Evolutionary conservation across 2,113 vertebrate species (phyloP), one percentile per base, ranked within the genome.

Genomic region (Saccopteryx bilineata): DNA sequence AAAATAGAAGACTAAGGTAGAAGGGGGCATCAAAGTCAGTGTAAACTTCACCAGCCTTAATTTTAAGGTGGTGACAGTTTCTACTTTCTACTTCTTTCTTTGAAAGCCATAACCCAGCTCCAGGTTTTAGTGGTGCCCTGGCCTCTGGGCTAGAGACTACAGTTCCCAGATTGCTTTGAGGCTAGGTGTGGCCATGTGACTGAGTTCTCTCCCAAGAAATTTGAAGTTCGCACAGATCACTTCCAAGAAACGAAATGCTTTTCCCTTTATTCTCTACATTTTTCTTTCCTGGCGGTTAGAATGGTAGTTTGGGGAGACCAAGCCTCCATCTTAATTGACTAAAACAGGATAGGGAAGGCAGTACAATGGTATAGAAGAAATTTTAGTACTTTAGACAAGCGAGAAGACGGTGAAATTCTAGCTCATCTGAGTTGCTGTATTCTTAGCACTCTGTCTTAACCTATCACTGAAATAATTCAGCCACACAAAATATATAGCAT

Each of bases 391-490:
- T 19, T 31, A 85, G 58, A 74, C 5, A 61, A 48, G 7, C 50
- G 76, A 87, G 66, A 95, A 94, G 28, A 21, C 74, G 91, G 54
- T 56, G 61, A 46, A 80, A 48, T 48, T 61, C 31, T 86, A n/a
- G 28, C 17, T 52, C 50, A 26, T 52, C 6, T 39, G 8, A 56
- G 21, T 46, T 85, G 4, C 17, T 65, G 0, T 17, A 72, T 50
- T 78, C 68, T 94, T 78, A 94, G 14, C 17, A 11, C 13, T 56
- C 2, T 56, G 11, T 60, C 31, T 75, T 56, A 80, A 21, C 52
- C 69, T 52, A 17, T 71, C 71, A 50, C 15, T 17, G 54, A 93
- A 39, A 15, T 76, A 85, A 56, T 46, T 58, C 48, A 86, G 39
- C 17, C 46, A 71, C 48, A 3, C 28, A 69, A 52, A 75, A 31